Conservation (phyloP, 2,797 vertebrate genomes). For the Sebastolobus alascanus region DNA sequence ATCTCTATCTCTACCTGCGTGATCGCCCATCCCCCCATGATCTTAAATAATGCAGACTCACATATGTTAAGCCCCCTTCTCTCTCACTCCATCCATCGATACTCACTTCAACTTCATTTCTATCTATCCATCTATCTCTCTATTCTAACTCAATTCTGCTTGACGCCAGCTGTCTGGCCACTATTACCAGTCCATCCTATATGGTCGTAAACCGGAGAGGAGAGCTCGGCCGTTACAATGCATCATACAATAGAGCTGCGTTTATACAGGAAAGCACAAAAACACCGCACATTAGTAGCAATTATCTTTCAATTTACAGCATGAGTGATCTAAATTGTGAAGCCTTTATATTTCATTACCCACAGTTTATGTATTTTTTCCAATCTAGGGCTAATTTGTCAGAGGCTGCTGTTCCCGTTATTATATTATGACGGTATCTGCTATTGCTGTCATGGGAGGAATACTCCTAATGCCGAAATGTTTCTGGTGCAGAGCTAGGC, state of each 20-base stretch:
- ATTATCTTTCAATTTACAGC: slow-evolving; percentile 43
- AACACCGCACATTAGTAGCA: slow-evolving; percentile 31
- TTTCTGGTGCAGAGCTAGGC: slow-evolving; percentile 64
- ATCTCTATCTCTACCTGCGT: slow-evolving; percentile 4
- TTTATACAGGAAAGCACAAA: slow-evolving; percentile 39
- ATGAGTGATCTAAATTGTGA: slow-evolving; percentile 22
- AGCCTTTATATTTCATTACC: slow-evolving; percentile 34
- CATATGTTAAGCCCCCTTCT: slow-evolving; percentile 2
- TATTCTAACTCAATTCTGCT: slow-evolving; percentile 62
- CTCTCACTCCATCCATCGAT: not conserved
- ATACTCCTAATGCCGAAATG: slow-evolving; percentile 60
- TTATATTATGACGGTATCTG: slow-evolving; percentile 40
- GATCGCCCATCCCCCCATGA: not conserved
- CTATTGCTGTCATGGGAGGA: slow-evolving; percentile 49
- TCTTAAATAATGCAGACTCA: slow-evolving; percentile 34
- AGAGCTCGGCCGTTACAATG: slow-evolving; percentile 30
- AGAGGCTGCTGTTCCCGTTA: slow-evolving; percentile 34
- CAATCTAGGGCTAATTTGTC: slow-evolving; percentile 15
- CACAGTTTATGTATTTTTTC: slow-evolving; percentile 15
- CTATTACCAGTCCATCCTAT: slow-evolving; percentile 65
- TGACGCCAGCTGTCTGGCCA: slow-evolving; percentile 77
- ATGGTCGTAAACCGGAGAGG: slow-evolving; percentile 60
- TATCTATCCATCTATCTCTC: slow-evolving; percentile 20
- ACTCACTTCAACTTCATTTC: not conserved
- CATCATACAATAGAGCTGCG: slow-evolving; percentile 42